These are phyloP conservation scores for Drosophila quadrilineata DNA, from an alignment of 1,140 invertebrate genomes.

Conservation along the genomic window DNA sequence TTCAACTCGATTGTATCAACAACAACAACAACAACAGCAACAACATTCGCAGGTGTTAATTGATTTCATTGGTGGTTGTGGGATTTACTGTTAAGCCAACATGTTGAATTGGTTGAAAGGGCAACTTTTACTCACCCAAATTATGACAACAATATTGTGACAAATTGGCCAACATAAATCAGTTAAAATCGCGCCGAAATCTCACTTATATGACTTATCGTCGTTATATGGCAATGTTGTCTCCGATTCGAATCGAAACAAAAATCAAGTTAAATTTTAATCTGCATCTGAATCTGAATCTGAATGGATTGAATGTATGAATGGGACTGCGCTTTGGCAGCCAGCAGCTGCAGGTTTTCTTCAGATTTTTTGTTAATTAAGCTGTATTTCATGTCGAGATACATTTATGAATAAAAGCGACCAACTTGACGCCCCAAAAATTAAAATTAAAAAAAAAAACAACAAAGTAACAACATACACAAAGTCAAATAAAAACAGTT, in stretches of 20 bases:
- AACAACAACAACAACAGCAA: too few relatives aligned
- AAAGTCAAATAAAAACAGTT: constrained; percentile 1
- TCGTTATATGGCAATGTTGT: too few relatives aligned
- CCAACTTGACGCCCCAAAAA: constrained; percentile 4
- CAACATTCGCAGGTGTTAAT: constrained; percentile 66
- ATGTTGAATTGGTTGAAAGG: constrained; percentile 19
- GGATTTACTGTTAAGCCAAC: constrained; percentile 43
- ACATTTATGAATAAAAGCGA: constrained; percentile 67
- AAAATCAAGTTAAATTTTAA: constrained; percentile 35
- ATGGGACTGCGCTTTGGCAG: constrained; percentile 62
- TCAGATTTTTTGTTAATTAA: constrained; percentile 74
- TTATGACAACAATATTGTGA: constrained; percentile 55
- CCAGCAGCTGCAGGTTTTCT: constrained; percentile 60
- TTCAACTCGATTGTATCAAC: constrained; percentile 50
- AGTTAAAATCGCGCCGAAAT: constrained; percentile 25
- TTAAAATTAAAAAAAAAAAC: constrained; percentile 76
- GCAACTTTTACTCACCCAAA: constrained; percentile 40
- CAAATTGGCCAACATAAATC: constrained; percentile 59
- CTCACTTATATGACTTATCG: constrained; percentile 26
- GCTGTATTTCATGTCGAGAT: constrained; percentile 70
- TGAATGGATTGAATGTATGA: constrained; percentile 55
- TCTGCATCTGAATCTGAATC: constrained; percentile 1
- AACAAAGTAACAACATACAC: constrained; percentile 20
- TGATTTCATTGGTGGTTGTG: constrained; percentile 64
- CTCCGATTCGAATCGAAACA: constrained; percentile 1